Base-by-base conservation (phyloP, 2,113 vertebrate species). In the Ranitomeya variabilis region DNA sequence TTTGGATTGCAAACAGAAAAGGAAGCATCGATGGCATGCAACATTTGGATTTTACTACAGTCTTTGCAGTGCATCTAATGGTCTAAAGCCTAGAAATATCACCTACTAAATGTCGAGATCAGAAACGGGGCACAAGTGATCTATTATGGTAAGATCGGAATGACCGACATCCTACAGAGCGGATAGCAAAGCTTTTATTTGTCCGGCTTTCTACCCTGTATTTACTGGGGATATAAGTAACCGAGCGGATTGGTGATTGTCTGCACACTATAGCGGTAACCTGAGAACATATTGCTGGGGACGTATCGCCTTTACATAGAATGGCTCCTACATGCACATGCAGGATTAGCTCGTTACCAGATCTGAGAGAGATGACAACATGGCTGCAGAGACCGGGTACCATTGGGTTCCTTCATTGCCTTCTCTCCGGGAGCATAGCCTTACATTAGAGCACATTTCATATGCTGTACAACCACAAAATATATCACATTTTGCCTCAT, bases 281-380 rank as follows among this genome's bases (percentile, higher is more conserved):
- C 85, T 86, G 85, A 86, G 74, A 52, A 76, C 26, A 76, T 86
- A 86, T 76, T 77, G 71, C 37, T 86, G 67, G 83, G 67, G 55
- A 57, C 6, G 7, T 31, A 80, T 80, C 66, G 31, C 19, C 16
- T 45, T 66, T 66, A 51, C 6, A 62, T 64, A n/a, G 15, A 9
- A 19, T 21, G 45, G 21, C 19, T 11, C 4, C 9, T 55, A 23
- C 45, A 26, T 52, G 52, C 37, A 23, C 82, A 54, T 51, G 31
- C 11, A 45, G 21, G 37, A 23, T 23, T 26, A 55, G 19, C 26
- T 13, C 11, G 12, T 1, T 37, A 19, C 18, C 1, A 13, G 6
- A 71, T 10, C n/a, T 71, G 31, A 0, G 14, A 26, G 1, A n/a
- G 0, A 37, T 37, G 23, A 31, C 2, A 69, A 69, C 13, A 73